phyloP scores from a whole-genome alignment of 2,888 invertebrate species.

The Bombylius discolor region DNA sequence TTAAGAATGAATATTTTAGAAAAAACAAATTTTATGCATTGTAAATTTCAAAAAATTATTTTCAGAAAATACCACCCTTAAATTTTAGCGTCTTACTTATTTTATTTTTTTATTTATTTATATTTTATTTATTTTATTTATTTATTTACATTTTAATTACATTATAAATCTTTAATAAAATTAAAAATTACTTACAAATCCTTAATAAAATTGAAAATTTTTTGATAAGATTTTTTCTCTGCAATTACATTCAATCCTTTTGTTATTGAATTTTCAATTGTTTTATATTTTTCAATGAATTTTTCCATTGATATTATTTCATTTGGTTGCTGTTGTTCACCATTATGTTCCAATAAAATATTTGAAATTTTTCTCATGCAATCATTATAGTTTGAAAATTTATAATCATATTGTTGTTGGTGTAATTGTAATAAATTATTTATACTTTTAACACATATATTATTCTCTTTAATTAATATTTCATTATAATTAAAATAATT shows the following conservation, averaged over 20 bases:
- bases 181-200: constrained; percentile 30
- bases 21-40: too few species aligned
- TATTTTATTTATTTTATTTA: too few species aligned
- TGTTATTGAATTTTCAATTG: constrained; percentile 24
- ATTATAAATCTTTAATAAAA: too few species aligned
- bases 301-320: neutral
- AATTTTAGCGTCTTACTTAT: too few species aligned
- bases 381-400: neutral
- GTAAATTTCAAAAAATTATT: too few species aligned
- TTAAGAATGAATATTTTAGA: too few species aligned
- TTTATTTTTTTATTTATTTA: too few species aligned
- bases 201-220: constrained; percentile 19
- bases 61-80: too few species aligned
- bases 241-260: constrained; percentile 24
- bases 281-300: constrained; percentile 26
- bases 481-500: constrained; percentile 25
- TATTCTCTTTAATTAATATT: constrained; percentile 18
- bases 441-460: constrained; percentile 21
- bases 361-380: constrained; percentile 19
- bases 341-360: constrained; percentile 16
- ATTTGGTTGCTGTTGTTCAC: neutral
- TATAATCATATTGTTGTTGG: neutral
- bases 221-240: constrained; percentile 20
- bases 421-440: constrained; percentile 8
- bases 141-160: too few species aligned